Evolutionary conservation across 2,113 vertebrate genomes (phyloP), one percentile per base, ranked within the genome.

Genomic region (Thymallus thymallus): DNA sequence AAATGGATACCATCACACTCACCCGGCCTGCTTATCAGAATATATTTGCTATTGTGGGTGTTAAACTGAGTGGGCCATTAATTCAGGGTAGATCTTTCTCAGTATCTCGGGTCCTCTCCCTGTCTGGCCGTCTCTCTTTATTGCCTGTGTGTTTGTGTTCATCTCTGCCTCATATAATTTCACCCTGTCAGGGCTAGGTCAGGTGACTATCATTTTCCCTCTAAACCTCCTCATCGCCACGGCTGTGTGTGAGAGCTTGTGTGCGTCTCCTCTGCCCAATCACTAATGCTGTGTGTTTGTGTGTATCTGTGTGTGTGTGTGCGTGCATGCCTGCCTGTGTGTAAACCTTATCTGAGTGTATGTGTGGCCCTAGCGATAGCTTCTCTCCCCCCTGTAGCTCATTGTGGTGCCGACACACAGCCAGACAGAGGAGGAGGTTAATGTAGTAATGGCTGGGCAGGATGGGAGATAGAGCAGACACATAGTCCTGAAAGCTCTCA

Each of bases 401-500:
- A 12, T 6, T 48, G 41, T 55, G 26, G 10, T 9, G 3, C 32
- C 66, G 5, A 14, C 48, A 51, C 16, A 46, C 61, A 32, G 66
- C 60, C 56, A 62, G 81, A 82, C 67, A 79, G 80, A 58, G 81
- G 45, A 73, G 35, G 72, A 69, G 81, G 78, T 70, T 80, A 77
- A 86, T 78, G 75, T 72, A 80, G 81, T 88, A 80, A 81, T 82
- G 78, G 79, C 22, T 73, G 79, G 80, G 85, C 6, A 55, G 58
- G 46, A 63, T 68, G 48, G 79, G 76, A 90, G 90, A 91, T 89
- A 74, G 85, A 75, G 72, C 82, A 87, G 88, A 85, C 86, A 85
- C 87, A 87, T 84, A 87, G 48, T 1, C 87, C 80, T 79, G 82
- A 83, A 88, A 88, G 86, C 91, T 82, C 90, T 91, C 88, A 90